phyloP scores from a whole-genome alignment of 2,888 invertebrate genomes.

The Drosophila borborema region DNA sequence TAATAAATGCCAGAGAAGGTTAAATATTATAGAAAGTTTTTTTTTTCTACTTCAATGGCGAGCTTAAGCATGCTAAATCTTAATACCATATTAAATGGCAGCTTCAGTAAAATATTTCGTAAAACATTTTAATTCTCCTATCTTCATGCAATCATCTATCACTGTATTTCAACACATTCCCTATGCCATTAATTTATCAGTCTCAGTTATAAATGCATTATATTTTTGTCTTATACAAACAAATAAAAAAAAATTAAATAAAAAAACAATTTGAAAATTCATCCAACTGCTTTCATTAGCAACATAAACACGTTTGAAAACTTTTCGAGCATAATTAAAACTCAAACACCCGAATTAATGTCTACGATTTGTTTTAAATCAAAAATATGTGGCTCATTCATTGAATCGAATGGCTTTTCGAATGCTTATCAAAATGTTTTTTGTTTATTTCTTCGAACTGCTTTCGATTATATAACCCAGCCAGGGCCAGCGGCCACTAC shows the following conservation, averaged over 20 bases:
- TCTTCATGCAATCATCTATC: background rate
- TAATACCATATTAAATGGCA: background rate
- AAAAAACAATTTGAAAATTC: background rate
- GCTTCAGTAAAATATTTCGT: background rate
- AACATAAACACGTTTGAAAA: constrained; percentile 5
- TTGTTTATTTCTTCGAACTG: constrained; percentile 13
- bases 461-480: constrained; percentile 41
- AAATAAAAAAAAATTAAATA: background rate
- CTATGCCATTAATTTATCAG: background rate
- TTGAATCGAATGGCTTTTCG: constrained; percentile 23
- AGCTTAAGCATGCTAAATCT: background rate
- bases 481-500: constrained; percentile 24
- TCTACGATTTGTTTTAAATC: constrained; percentile 29
- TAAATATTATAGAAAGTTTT: background rate
- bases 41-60: no score
- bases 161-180: background rate
- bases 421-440: constrained; percentile 23
- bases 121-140: background rate
- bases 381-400: constrained; percentile 28
- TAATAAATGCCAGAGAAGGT: background rate
- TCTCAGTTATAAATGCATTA: background rate
- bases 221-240: background rate
- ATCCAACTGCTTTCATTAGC: constrained; percentile 4
- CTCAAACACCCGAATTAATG: constrained; percentile 15
- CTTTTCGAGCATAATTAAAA: constrained; percentile 9